Evolutionary conservation across 2,113 vertebrate species (phyloP).

Genomic region (Chaetura pelagica): DNA sequence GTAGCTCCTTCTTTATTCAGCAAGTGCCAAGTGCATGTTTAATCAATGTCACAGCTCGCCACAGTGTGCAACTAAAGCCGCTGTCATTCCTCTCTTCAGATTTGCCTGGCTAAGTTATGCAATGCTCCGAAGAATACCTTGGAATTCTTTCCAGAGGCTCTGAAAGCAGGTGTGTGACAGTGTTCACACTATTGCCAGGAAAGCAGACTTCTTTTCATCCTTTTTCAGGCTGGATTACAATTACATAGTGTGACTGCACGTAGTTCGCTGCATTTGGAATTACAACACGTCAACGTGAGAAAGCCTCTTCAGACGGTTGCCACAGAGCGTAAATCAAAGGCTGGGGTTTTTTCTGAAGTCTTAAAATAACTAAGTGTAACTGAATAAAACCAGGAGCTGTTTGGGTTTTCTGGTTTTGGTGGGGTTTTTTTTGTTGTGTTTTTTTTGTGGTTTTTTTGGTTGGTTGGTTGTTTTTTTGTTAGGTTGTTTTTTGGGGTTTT

Average conservation of each 20-base stretch:
- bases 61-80: conserved; percentile 66
- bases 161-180: conserved; percentile 65
- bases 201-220: conserved; percentile 30
- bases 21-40: conserved; percentile 76
- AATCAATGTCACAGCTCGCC: conserved; percentile 77
- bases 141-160: conserved; percentile 71
- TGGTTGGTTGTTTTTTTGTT: background rate
- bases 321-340: conserved; percentile 53
- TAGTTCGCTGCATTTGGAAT: conserved; percentile 49
- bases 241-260: conserved; percentile 50
- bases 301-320: conserved; percentile 51
- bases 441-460: too few species aligned
- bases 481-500: too few species aligned
- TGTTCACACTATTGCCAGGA: conserved; percentile 6
- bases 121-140: conserved; percentile 76
- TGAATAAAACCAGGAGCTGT: conserved; percentile 29
- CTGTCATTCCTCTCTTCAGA: conserved; percentile 47
- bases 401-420: background rate
- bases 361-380: conserved; percentile 37
- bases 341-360: conserved; percentile 31
- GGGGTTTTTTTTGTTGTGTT: too few species aligned
- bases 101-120: conserved; percentile 77
- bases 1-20: conserved; percentile 73
- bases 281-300: conserved; percentile 60
- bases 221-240: conserved; percentile 54